Conservation (phyloP, 1,140 invertebrate genomes). For the Temnothorax nylanderi region DNA sequence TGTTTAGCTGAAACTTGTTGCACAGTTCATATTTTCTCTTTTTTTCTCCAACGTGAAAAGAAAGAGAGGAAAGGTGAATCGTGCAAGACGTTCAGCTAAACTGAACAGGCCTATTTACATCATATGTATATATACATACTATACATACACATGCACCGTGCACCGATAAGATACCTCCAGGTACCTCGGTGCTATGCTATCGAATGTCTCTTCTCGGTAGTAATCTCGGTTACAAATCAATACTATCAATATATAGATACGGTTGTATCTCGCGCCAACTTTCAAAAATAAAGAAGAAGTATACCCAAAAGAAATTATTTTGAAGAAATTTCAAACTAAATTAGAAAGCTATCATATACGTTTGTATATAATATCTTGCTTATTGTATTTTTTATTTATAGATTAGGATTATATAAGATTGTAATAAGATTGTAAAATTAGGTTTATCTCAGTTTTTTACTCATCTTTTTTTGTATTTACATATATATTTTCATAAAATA, state of each 20-base stretch:
- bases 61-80: too few relatives aligned
- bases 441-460: not conserved
- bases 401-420: slow-evolving; percentile 32
- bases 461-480: slow-evolving; percentile 8
- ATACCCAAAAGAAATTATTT: not conserved
- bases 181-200: not conserved
- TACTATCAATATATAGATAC: not conserved
- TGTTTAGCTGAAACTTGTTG: too few relatives aligned
- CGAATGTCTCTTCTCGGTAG: not conserved
- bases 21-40: too few relatives aligned
- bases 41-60: too few relatives aligned
- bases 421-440: not conserved
- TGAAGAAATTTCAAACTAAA: not conserved
- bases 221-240: not conserved
- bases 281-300: not conserved
- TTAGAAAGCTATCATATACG: not conserved
- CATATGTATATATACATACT: too few relatives aligned
- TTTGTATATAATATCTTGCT: too few relatives aligned
- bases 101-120: too few relatives aligned
- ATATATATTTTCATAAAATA: slow-evolving; percentile 13
- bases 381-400: slow-evolving; percentile 29
- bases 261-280: not conserved
- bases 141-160: too few relatives aligned
- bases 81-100: too few relatives aligned
- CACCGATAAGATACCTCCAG: too few relatives aligned